Evolutionary conservation across 2,888 invertebrate genomes (phyloP).

Genomic region (Caenorhabditis sp.): DNA sequence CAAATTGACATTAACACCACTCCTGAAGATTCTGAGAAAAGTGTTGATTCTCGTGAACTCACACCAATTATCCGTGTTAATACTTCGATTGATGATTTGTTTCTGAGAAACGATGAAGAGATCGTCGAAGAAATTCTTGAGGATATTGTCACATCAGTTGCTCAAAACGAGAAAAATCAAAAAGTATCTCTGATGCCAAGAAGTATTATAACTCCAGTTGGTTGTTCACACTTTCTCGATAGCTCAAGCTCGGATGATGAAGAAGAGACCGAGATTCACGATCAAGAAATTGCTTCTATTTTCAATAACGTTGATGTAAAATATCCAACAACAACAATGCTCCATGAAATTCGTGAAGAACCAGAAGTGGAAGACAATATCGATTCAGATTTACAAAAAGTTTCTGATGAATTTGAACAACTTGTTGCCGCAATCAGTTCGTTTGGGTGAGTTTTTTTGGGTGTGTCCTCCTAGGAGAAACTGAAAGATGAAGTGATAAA

Average conservation of each 20-base stretch:
- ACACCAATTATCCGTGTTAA: constrained; percentile 26
- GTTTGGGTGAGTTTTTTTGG: constrained; percentile 33
- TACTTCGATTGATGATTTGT: constrained; percentile 21
- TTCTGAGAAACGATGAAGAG: constrained; percentile 21
- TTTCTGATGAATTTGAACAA: constrained; percentile 42
- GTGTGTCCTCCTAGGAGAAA: background rate
- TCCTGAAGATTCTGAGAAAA: background rate
- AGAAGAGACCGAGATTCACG: background rate
- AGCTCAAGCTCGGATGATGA: background rate
- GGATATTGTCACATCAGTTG: background rate
- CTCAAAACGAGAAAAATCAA: background rate
- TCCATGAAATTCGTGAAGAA: constrained; percentile 19
- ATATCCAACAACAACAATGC: constrained; percentile 7
- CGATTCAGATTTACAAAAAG: constrained; percentile 24
- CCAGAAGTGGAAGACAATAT: constrained; percentile 1
- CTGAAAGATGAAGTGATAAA: background rate
- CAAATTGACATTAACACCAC: constrained; percentile 4
- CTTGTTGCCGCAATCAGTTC: constrained; percentile 38
- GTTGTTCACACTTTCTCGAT: background rate
- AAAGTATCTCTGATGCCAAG: background rate
- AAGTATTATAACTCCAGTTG: background rate
- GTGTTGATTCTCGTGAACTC: constrained; percentile 16
- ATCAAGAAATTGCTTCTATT: background rate
- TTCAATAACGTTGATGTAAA: background rate
- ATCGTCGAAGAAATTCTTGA: background rate